Evolutionary conservation across 2,113 vertebrate genomes (phyloP).

Genomic region (chimpanzee (Pan troglodytes)): NHGRI_mPanTro3-v2.1_pri NC_072403.2:42906001-42906500

Average conservation of each 20-base stretch:
- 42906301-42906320: not conserved
- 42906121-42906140: not conserved
- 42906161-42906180: not conserved
- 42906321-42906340: not conserved
- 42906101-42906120: too few species aligned
- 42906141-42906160: not conserved
- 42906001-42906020: not conserved
- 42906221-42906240: not conserved
- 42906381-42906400: rapidly evolving
- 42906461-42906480: not conserved
- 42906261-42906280: not conserved
- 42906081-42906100: not conserved
- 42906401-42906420: not conserved
- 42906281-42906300: not conserved
- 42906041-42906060: not conserved
- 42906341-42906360: not conserved
- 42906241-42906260: not conserved
- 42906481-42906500: not conserved
- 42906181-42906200: not conserved
- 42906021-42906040: not conserved
- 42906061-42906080: not conserved
- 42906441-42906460: not conserved
- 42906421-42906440: not conserved
- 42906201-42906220: not conserved
- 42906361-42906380: not conserved